Base-by-base conservation (phyloP, 2,888 invertebrate species). In the Drosophila testacea region DNA sequence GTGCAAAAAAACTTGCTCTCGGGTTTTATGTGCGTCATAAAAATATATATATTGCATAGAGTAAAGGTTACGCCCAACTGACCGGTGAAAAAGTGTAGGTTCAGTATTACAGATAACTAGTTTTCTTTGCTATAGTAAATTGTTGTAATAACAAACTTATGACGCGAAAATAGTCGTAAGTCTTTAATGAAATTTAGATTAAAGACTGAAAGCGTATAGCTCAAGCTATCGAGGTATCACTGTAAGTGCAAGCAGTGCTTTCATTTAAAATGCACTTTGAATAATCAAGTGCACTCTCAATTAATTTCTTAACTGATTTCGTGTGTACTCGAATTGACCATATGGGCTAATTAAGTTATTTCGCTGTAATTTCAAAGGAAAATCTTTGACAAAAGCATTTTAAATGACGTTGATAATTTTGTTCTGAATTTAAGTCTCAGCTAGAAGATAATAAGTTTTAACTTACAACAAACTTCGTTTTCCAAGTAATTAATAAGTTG, bases 11-110 rank as follows among this genome's bases (percentile, higher is more conserved):
- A 64, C 28, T 57, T 11, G n/a, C 42, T 30, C 52, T 46, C 39
- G 9, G 32, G 9, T 69, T 73, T 69, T 59, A 59, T 55, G n/a
- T 47, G 16, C 34, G 13, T n/a, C 60, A 77, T 77, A 61, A 77
- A 72, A 66, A 1, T 22, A 22, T 71, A 61, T 42, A 46, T 54
- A 3, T 2, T 11, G 16, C 16, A 39, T 41, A 16, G 1, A 28
- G 32, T 11, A 11, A 28, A 60, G 55, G 50, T 41, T 57, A 56
- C 4, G 32, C 30, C 38, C 61, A 57, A 28, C 57, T 73, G 63
- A 76, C 76, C 75, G 32, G 11, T 16, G 32, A 11, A 30, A 32
- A 9, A 22, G 7, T 5, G 11, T 44, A 42, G 5, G 5, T 9
- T 1, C 28, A 28, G 28, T 44, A 7, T 16, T 16, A 9, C 22